Percentiles rank a stretch among this genome's conserved stretches.
Evolutionary conservation across 2,888 invertebrate genomes (phyloP).

Genomic region (Euzetes globulus): DNA sequence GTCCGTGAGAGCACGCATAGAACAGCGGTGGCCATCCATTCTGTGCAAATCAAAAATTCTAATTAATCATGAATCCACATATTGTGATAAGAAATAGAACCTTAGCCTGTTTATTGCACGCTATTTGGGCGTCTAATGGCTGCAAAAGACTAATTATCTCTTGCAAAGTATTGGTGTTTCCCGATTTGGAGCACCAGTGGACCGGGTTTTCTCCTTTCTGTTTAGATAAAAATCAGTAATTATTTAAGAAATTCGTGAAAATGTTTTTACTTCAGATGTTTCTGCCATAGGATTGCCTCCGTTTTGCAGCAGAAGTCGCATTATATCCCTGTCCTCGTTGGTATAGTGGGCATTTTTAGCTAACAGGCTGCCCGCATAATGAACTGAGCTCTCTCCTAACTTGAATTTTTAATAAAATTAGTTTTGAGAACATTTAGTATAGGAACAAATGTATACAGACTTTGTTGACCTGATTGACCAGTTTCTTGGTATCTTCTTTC

Average conservation of each 20-base stretch:
- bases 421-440: neutral
- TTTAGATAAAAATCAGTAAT: neutral
- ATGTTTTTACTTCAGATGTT: slow-evolving; percentile 57
- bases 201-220: slow-evolving; percentile 87
- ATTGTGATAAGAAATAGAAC: slow-evolving; percentile 51
- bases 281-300: slow-evolving; percentile 80
- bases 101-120: slow-evolving; percentile 85
- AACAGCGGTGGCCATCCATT: slow-evolving; percentile 88
- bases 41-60: slow-evolving; percentile 36
- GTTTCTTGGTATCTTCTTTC: slow-evolving; percentile 66
- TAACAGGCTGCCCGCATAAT: slow-evolving; percentile 83
- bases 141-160: slow-evolving; percentile 90
- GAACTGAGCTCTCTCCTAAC: slow-evolving; percentile 88
- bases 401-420: slow-evolving; percentile 40
- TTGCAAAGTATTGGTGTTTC: slow-evolving; percentile 86
- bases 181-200: slow-evolving; percentile 88
- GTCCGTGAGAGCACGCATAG: slow-evolving; percentile 91
- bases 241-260: neutral
- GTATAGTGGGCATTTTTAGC: slow-evolving; percentile 69
- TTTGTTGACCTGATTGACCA: slow-evolving; percentile 78
- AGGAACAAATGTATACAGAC: slow-evolving; percentile 43
- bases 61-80: neutral
- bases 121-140: slow-evolving; percentile 80
- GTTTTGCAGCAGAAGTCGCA: slow-evolving; percentile 76
- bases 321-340: slow-evolving; percentile 70